A percentile compares a stretch with the other conserved stretches of the same genome.
Conservation (phyloP, 2,888 invertebrate species). For the Onchidella celtica region DNA sequence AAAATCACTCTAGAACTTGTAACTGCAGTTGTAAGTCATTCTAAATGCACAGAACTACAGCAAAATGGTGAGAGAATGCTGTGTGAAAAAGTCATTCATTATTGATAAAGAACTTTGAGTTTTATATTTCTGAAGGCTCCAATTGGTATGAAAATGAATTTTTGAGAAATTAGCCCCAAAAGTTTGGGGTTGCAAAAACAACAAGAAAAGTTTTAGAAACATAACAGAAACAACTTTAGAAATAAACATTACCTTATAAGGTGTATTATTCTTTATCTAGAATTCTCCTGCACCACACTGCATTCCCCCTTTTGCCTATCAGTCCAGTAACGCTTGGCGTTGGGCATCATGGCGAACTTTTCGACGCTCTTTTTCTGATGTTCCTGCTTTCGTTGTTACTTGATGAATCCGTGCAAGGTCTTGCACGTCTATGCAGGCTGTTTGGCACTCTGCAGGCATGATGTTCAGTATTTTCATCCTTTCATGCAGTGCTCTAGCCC, state of each 20-base stretch:
- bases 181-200: too few species aligned
- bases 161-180: neutral
- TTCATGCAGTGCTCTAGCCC: neutral
- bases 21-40: too few species aligned
- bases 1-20: too few species aligned
- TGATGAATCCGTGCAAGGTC: neutral
- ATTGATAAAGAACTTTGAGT: neutral
- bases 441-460: neutral
- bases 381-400: neutral
- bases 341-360: neutral
- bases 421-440: neutral
- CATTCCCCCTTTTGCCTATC: neutral
- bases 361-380: neutral
- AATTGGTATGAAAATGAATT: neutral
- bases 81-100: neutral
- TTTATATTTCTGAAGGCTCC: neutral
- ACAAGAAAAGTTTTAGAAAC: too few species aligned
- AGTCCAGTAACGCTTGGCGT: neutral
- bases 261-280: neutral
- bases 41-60: neutral
- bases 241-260: neutral
- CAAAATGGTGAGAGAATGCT: neutral
- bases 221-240: too few species aligned
- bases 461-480: neutral
- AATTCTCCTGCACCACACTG: slow-evolving; percentile 17